Base-by-base conservation (phyloP, 2,113 vertebrate genomes). In the Chinchilla lanigera region DNA sequence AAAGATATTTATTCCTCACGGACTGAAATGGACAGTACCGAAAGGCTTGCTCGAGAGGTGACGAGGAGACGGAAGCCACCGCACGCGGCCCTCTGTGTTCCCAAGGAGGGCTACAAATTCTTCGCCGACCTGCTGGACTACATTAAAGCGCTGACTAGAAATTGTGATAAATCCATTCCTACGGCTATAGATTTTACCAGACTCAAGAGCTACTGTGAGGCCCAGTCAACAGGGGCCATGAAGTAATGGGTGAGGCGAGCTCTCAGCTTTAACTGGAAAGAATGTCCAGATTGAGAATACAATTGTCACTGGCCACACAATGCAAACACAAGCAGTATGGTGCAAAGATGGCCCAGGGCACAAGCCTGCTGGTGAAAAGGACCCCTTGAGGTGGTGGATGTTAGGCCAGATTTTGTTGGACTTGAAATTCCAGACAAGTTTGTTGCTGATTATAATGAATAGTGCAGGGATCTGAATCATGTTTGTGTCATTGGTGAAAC, bases 401-500 rank as follows among this genome's bases (percentile, higher is more conserved):
- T 98, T 19, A 98, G 99, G 84, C 99, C 99, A 1, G 99, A 99
- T 98, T 99, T 99, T 99, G 99, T 99, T 98, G 99, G 99, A 98
- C 99, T 99, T 98, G 99, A 99, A 98, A 99, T 99, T 83, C 99
- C 99, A 92, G 99, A 99, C 99, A 99, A 99, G 98, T 99, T 99
- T 99, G 99, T 99, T 98, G 99, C 99, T 97, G 99, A 99, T 99
- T 99, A 99, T 99, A 99, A 99, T 71, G 99, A 99, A 98, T 99
- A 99, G 99, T 99, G 99, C 52, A 99, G 99, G 98, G 99, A 99
- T 99, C 98, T 99, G 98, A 99, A 78, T 50, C 30, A 78, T 50
- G 14, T 78, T 77, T 30, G 3, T 30, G 26, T 78, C 75, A 78
- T 8, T 78, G 28, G 44, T 78, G 75, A 50, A 78, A 50, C 75